Conservation (phyloP, 2,888 invertebrate genomes). For the Rotaria magnacalcarata region DNA sequence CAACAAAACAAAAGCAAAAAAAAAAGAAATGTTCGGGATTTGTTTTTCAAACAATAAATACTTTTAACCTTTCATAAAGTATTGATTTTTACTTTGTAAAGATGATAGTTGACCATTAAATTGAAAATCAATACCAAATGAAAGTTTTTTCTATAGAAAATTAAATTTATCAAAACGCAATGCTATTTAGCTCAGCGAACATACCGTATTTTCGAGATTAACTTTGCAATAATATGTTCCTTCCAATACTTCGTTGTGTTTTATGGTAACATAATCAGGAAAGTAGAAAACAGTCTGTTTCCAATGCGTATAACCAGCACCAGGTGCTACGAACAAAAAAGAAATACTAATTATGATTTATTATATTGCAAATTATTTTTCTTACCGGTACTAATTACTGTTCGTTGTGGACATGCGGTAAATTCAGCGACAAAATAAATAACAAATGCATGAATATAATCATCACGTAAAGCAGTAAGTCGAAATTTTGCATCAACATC, state of each 20-base stretch:
- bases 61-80: slow-evolving; percentile 3
- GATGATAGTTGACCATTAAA: slow-evolving; percentile 3
- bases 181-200: not conserved
- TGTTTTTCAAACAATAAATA: not conserved
- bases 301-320: slow-evolving; percentile 97
- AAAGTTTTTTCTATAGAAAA: slow-evolving; percentile 5
- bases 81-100: not conserved
- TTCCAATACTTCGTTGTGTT: slow-evolving; percentile 81
- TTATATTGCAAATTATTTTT: not conserved
- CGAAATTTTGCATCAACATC: slow-evolving; percentile 76
- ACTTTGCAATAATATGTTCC: slow-evolving; percentile 89
- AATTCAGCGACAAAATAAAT: slow-evolving; percentile 99
- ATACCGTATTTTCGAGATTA: slow-evolving; percentile 80
- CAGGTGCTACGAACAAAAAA: slow-evolving; percentile 66
- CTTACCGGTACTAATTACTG: slow-evolving; percentile 82
- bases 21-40: not conserved
- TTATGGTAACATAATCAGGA: slow-evolving; percentile 91
- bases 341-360: not conserved
- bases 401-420: slow-evolving; percentile 94
- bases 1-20: not conserved
- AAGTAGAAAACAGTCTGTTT: slow-evolving; percentile 94
- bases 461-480: slow-evolving; percentile 70
- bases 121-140: slow-evolving; percentile 17
- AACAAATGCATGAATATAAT: slow-evolving; percentile 93
- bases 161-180: not conserved